Evolutionary conservation across 2,113 vertebrate genomes (phyloP).

Genomic region (Stercorarius parasiticus): DNA sequence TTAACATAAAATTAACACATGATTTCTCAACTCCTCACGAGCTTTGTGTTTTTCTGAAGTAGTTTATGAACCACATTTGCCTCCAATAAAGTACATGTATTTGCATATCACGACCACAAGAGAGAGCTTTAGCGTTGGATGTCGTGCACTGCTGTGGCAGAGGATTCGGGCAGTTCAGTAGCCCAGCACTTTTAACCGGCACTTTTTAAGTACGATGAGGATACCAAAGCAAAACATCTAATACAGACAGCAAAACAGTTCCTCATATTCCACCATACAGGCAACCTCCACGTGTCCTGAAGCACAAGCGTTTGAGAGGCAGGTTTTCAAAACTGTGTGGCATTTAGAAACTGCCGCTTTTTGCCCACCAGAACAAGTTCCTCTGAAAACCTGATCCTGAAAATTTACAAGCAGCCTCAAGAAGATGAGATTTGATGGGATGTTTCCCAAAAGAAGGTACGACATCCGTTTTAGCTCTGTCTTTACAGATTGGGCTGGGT

Average conservation of each 20-base stretch:
- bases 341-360: background rate
- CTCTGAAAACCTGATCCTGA: background rate
- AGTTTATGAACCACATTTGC: background rate
- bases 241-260: background rate
- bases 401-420: background rate
- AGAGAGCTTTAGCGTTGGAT: conserved; percentile 64
- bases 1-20: background rate
- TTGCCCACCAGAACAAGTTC: background rate
- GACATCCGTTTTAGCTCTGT: background rate
- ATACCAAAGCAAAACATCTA: background rate
- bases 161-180: background rate
- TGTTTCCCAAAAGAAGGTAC: background rate
- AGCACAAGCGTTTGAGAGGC: background rate
- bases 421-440: background rate
- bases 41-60: background rate
- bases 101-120: conserved; percentile 58
- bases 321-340: background rate
- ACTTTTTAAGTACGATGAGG: background rate
- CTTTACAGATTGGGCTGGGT: background rate
- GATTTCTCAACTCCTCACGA: background rate
- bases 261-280: background rate
- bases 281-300: background rate
- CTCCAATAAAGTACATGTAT: background rate
- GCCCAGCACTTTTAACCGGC: background rate
- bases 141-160: background rate